Conservation (phyloP, 2,797 vertebrate genomes). For the Selene dorsalis region DNA sequence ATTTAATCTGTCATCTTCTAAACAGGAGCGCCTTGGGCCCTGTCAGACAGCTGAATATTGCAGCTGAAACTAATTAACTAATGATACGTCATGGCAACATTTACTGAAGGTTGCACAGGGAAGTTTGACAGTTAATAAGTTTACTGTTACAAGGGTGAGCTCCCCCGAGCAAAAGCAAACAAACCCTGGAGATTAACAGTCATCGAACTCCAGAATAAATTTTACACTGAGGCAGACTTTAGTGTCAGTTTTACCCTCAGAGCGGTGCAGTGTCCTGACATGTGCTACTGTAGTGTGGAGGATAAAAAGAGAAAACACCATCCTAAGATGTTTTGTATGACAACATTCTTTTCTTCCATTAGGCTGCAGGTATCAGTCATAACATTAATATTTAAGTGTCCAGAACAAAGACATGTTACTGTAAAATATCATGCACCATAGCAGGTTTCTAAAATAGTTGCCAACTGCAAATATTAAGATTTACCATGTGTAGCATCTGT, state of each 20-base stretch:
- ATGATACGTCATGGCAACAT: not conserved
- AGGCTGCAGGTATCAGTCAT: not conserved
- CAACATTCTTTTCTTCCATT: not conserved
- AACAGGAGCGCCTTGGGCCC: accelerated
- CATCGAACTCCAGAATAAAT: slow-evolving; percentile 1
- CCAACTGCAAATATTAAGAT: not conserved
- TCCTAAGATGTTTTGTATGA: not conserved
- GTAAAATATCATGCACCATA: not conserved
- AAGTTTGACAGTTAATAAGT: not conserved
- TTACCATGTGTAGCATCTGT: not conserved
- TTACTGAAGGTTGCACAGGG: not conserved
- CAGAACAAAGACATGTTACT: not conserved
- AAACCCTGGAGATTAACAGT: not conserved
- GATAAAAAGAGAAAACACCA: not conserved
- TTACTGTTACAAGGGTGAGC: not conserved
- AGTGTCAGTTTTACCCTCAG: not conserved
- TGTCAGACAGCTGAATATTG: not conserved
- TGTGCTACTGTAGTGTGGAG: not conserved
- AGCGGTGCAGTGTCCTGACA: not conserved
- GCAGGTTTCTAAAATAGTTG: not conserved
- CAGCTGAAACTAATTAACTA: not conserved
- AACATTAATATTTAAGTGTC: not conserved
- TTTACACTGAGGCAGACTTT: not conserved
- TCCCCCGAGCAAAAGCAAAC: not conserved
- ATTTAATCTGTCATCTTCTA: not conserved